Base-by-base conservation (phyloP, 2,797 vertebrate genomes). In the Chanos chanos region DNA sequence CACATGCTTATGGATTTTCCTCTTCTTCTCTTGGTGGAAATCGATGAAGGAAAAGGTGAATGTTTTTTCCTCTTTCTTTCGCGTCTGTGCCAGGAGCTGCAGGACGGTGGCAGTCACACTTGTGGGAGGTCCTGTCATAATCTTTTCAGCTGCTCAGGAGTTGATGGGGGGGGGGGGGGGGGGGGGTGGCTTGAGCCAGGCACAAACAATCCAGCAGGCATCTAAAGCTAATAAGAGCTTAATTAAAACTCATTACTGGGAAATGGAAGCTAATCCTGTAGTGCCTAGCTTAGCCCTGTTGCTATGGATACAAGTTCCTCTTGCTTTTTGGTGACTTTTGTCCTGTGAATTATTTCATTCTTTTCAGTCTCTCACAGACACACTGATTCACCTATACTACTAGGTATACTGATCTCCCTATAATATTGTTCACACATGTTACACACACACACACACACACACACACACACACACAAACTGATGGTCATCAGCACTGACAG, bases 201-300 rank as follows among this genome's bases (percentile, higher is more conserved):
- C 66, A 71, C 67, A 61, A 73, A 74, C 76, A 82, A 84, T 81
- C 73, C 75, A 41, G 69, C 61, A 22, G 55, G 27, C 76, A 76
- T 77, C 65, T 60, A 72, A 81, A 85, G 78, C 75, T 83, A 84
- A 83, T 87, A 81, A 74, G 66, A 75, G 65, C 72, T 83, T 84
- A 81, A 86, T 83, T 85, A 77, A 78, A 85, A 75, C 67, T 78
- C 55, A 84, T 87, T 83, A 76, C 50, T 57, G 74, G 68, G 67
- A 81, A 82, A 83, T 81, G 60, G 37, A 62, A 66, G 72, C 50
- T 76, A 75, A 81, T 75, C 64, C 62, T 31, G 49, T 61, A 19
- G 58, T 70, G 40, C 40, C 66, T 68, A 60, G 48, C 61, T 69
- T 73, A 34, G 50, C 50, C 56, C 48, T 56, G 63, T 69, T 62